Base-by-base conservation (phyloP, 2,113 vertebrate species). In the Amblyopsis rosae region DNA sequence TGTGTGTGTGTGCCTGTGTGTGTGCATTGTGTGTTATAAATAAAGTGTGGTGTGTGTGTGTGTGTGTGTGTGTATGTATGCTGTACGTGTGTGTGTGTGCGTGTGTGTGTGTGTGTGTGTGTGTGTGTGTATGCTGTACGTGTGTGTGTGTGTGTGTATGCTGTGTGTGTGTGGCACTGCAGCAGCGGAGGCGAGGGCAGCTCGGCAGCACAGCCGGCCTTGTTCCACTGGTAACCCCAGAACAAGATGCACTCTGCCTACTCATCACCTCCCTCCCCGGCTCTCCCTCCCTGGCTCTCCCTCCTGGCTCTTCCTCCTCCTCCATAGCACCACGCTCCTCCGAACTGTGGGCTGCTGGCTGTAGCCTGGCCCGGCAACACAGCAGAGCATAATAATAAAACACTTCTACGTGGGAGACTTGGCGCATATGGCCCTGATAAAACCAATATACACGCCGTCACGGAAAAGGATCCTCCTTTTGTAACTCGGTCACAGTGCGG, bases 211-310 rank as follows among this genome's bases (percentile, higher is more conserved):
- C 47, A 17, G 70, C 74, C 82, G 63, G 79, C 79, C 81, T 83
- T 82, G 77, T 80, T 87, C 80, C 73, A 77, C 75, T 66, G 73
- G 72, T 81, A 82, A 86, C 81, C 86, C 77, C 59, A 32, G 46
- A 17, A 60, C 57, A 61, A 53, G n/a, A 48, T 32, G 35, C 12
- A 15, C 67, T 69, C 58, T 17, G 58, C 67, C 67, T 57, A 59
- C 82, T 77, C 87, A 79, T 82, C 85, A 85, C 78, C 68, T 69
- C 55, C 73, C 84, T 86, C 69, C 26, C 26, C 26, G 26, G 26
- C 26, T 26, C 26, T 26, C 26, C 26, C 26, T 26, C 26, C 26
- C 77, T 69, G 76, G 85, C 75, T 76, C 69, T 79, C 62, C 68
- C 75, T 85, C 26, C 26, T 70, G 76, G 85, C 75, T 76, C 69